Base-by-base conservation (phyloP, 2,888 invertebrate species). In the Caenorhabditis panamensis region DNA sequence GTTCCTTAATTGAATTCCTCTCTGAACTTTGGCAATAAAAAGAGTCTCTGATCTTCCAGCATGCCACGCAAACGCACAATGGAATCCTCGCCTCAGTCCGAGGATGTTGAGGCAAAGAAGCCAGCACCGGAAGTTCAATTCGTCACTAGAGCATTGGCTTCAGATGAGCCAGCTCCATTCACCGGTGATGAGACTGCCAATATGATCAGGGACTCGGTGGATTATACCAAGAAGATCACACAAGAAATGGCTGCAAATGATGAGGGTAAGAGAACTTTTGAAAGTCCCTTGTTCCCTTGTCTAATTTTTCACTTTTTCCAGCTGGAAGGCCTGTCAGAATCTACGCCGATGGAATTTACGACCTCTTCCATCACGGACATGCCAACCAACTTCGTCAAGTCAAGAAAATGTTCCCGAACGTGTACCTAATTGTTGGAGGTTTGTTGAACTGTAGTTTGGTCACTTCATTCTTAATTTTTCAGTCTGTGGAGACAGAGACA, bases 281-380 rank as follows among this genome's bases (percentile, higher is more conserved):
- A 31, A 1, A 8, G 22, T 2, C 1, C 8, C 2, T 22, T 53
- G 31, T 16, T 64, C 5, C n/a, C 18, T 49, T 1, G 5, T 9
- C 9, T 4, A 31, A 31, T 4, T 31, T 36, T 22, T n/a, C 11
- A 51, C 13, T 44, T 3, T 49, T 84, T 90, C 24, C 93, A 92
- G 95, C 95, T 59, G 93, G 94, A 24, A 94, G 99, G 69, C 94
- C 94, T 87, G 94, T 98, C 75, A 94, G 99, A 86, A 96, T 99
- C 47, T 99, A 98, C 92, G 96, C 98, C 2, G 98, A 99, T 93
- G 98, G 98, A 86, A 97, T 98, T 91, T 99, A 98, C 92, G 98
- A 99, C 93, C 94, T 99, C 91, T 99, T 99, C 93, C 98, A 99
- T 93, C 96, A 96, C 92, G 98, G 98, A 1, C 98, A 99, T 92